phyloP scores from a whole-genome alignment of 2,797 vertebrate species.

The Philypnodon macrostomus region DNA sequence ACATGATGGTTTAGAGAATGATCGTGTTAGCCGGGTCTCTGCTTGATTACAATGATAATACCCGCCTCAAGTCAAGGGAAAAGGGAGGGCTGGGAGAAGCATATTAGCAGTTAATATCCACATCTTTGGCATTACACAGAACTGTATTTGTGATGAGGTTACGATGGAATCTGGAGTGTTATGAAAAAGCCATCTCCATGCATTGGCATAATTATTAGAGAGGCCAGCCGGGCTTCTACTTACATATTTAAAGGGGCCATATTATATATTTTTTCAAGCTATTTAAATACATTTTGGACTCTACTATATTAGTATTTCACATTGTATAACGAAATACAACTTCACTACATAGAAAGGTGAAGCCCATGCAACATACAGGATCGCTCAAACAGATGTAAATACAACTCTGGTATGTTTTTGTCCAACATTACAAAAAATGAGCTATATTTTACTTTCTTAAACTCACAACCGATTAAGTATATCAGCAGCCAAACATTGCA shows the following conservation, averaged over 20 bases:
- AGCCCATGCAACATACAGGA: too few relatives aligned
- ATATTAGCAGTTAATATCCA: conserved; percentile 64
- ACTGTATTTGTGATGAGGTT: conserved; percentile 52
- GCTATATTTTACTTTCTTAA: conserved; percentile 19
- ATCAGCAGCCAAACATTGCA: conserved; percentile 23
- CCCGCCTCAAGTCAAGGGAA: conserved; percentile 57
- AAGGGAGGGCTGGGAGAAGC: conserved; percentile 34
- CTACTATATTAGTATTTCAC: too few relatives aligned
- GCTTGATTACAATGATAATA: conserved; percentile 74
- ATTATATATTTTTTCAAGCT: too few relatives aligned
- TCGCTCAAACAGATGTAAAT: too few relatives aligned
- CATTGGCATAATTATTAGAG: conserved; percentile 31
- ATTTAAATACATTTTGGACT: too few relatives aligned
- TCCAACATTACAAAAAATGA: too few relatives aligned
- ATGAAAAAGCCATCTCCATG: conserved; percentile 18
- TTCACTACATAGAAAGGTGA: too few relatives aligned
- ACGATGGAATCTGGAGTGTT: conserved; percentile 35
- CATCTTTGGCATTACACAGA: conserved; percentile 57
- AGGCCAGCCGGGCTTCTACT: conserved; percentile 10
- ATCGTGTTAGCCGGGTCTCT: conserved; percentile 68
- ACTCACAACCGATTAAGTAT: conserved; percentile 29
- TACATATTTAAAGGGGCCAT: conserved; percentile 35
- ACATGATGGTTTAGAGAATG: conserved; percentile 71
- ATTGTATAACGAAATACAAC: too few relatives aligned
- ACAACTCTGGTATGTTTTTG: too few relatives aligned